Percentiles rank a stretch among this genome's conserved stretches.
Evolutionary conservation across 2,888 invertebrate species (phyloP).

Genomic region (Patella depressa): DNA sequence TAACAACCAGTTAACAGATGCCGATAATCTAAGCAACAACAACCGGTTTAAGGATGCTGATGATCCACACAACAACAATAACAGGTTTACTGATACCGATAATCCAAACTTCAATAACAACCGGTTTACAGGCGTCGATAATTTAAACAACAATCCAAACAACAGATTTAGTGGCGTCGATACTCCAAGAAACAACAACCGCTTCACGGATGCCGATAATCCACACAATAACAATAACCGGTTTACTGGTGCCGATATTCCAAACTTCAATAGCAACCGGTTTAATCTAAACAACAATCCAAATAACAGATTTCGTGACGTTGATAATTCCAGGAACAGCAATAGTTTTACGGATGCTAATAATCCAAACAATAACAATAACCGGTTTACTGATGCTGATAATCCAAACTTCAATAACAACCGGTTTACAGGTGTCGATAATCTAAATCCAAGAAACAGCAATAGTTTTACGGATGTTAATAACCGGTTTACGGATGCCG

Average conservation of each 20-base stretch:
- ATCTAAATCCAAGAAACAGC: background rate
- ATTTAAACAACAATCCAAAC: no score
- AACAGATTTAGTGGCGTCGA: no score
- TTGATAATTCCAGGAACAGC: background rate
- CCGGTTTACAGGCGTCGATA: no score
- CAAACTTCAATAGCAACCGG: no score
- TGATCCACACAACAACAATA: background rate
- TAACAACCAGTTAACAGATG: slow-evolving; percentile 4
- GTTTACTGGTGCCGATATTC: background rate
- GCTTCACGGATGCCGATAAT: no score
- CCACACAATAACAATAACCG: background rate
- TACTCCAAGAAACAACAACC: no score
- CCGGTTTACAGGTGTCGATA: background rate
- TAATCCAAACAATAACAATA: slow-evolving; percentile 15
- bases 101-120: background rate
- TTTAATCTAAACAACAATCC: background rate
- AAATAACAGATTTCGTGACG: background rate
- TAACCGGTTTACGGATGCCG: background rate
- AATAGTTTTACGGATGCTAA: slow-evolving; percentile 13
- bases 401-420: background rate
- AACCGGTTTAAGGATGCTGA: background rate
- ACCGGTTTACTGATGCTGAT: background rate
- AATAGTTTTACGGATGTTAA: background rate
- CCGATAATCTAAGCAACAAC: background rate
- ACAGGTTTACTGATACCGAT: background rate